phyloP scores from a whole-genome alignment of 2,113 vertebrate species.

The Tautogolabrus adspersus region DNA sequence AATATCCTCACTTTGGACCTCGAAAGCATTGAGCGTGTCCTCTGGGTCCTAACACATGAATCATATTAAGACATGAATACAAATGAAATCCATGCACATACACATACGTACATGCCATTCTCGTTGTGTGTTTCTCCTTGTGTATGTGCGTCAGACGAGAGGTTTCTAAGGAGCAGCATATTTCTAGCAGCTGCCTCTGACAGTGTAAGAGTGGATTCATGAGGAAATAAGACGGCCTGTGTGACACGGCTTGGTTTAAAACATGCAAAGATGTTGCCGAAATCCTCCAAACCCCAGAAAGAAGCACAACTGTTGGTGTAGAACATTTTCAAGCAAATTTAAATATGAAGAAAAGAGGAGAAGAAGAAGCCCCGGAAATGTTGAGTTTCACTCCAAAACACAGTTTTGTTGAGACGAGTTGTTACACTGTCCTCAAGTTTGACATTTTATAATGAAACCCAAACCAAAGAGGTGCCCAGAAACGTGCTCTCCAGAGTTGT shows the following conservation, averaged over 20 bases:
- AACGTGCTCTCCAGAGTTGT: background rate
- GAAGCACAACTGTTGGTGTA: background rate
- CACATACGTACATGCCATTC: background rate
- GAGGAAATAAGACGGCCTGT: background rate
- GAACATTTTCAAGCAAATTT: background rate
- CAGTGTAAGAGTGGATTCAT: constrained; percentile 43
- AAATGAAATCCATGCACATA: constrained; percentile 1
- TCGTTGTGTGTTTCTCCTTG: constrained; percentile 7
- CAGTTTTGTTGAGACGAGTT: too few species aligned
- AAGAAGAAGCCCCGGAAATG: background rate
- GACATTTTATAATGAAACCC: constrained; percentile 31
- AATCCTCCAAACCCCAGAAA: background rate
- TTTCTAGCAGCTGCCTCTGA: constrained; percentile 74
- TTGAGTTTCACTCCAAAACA: background rate
- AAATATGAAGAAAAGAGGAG: background rate
- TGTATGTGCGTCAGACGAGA: constrained; percentile 12
- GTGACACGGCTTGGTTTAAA: constrained; percentile 8
- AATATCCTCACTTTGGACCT: constrained; percentile 23
- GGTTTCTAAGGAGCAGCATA: constrained; percentile 33
- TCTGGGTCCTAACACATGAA: constrained; percentile 66
- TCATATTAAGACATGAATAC: constrained; percentile 20
- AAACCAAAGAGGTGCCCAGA: constrained; percentile 14
- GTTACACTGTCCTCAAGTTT: background rate
- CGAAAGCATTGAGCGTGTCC: constrained; percentile 37
- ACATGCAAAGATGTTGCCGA: constrained; percentile 25